Percentiles rank a stretch among this genome's conserved stretches.
phyloP scores from a whole-genome alignment of 2,888 invertebrate species.

The Pammene aurita region DNA sequence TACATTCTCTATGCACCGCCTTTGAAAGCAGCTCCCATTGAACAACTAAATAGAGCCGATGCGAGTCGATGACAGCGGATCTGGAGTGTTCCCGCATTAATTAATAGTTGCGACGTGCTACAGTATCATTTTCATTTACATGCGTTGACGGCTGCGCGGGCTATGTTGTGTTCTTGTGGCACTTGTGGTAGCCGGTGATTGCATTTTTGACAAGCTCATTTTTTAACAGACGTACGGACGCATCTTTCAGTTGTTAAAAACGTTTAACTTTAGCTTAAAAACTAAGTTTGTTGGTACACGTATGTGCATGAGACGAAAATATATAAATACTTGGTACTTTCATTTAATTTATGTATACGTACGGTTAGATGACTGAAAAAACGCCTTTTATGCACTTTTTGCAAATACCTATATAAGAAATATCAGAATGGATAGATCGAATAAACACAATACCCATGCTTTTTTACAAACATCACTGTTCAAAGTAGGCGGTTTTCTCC shows the following conservation, averaged over 20 bases:
- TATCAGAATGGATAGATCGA: too few species aligned
- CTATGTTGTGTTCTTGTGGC: conserved; percentile 6
- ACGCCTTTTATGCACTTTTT: too few species aligned
- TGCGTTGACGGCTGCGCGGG: conserved; percentile 53
- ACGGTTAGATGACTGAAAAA: too few species aligned
- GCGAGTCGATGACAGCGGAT: conserved; percentile 63
- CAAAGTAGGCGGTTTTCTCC: too few species aligned
- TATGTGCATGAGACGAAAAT: too few species aligned
- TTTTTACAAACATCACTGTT: too few species aligned
- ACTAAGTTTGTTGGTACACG: too few species aligned
- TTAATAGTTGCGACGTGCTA: conserved; percentile 63
- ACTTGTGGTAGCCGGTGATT: conserved; percentile 20
- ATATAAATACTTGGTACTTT: too few species aligned
- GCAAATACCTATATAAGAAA: too few species aligned
- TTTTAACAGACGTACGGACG: conserved; percentile 7
- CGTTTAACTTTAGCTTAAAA: neutral
- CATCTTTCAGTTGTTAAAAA: conserved; percentile 13
- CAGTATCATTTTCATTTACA: conserved; percentile 54
- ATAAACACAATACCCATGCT: too few species aligned
- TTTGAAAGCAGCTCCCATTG: conserved; percentile 77
- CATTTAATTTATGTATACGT: too few species aligned
- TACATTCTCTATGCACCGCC: conserved; percentile 55
- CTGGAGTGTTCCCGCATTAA: conserved; percentile 73
- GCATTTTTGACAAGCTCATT: conserved; percentile 40
- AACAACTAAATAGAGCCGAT: conserved; percentile 66